A percentile compares a stretch with the other conserved stretches of the same genome.
Evolutionary conservation across 2,113 vertebrate genomes (phyloP).

Genomic region (Alethe castanea): DNA sequence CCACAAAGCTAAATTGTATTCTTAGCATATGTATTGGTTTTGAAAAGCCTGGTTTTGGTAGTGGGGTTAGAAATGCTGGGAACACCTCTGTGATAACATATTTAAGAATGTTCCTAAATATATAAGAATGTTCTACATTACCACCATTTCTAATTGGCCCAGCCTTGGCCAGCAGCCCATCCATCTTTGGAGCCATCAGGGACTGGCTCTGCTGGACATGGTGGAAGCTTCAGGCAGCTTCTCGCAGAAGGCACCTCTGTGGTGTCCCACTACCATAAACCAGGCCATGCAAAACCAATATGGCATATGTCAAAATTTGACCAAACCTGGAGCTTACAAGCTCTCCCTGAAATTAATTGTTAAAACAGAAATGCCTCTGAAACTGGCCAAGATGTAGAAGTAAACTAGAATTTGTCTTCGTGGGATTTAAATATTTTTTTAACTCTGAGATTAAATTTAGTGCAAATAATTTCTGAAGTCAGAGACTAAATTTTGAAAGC

Average conservation of each 20-base stretch:
- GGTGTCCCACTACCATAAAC: neutral
- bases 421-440: neutral
- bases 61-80: neutral
- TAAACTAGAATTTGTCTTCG: neutral
- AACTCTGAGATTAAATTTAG: neutral
- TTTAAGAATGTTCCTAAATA: neutral
- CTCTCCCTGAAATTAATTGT: neutral
- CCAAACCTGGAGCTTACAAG: neutral
- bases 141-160: neutral
- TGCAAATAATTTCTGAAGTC: neutral
- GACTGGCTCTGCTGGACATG: neutral
- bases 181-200: neutral
- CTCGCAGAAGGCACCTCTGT: neutral
- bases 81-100: neutral
- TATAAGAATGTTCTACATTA: neutral
- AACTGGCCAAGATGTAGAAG: neutral
- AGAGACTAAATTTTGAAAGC: neutral
- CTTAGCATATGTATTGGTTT: neutral
- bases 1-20: neutral
- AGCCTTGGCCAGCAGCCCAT: neutral
- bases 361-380: neutral
- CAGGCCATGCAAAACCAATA: neutral
- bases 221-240: neutral
- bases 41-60: neutral
- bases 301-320: neutral